These are phyloP conservation scores for Oreortyx pictus DNA, from an alignment of 2,797 vertebrate species.

Conservation along the genomic window DNA sequence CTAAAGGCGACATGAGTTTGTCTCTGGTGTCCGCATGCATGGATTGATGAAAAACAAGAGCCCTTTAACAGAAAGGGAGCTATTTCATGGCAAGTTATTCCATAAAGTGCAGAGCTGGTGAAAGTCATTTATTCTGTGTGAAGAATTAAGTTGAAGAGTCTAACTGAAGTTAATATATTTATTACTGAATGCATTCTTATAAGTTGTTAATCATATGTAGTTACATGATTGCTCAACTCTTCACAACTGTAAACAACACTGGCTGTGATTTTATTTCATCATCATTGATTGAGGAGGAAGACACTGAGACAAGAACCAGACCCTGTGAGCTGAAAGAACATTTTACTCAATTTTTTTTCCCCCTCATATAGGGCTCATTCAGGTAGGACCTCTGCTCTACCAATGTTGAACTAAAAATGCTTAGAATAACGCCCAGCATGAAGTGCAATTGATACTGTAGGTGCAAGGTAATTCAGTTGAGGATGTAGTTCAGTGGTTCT, in stretches of 20 bases:
- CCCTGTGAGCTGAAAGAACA: not conserved
- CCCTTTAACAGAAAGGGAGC: not conserved
- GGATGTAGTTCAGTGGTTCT: not conserved
- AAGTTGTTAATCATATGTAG: not conserved
- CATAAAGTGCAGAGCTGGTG: not conserved
- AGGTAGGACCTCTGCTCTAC: not conserved
- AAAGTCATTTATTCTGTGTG: not conserved
- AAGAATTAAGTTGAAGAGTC: not conserved
- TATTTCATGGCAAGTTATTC: not conserved
- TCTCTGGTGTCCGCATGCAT: not conserved
- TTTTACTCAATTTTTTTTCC: not conserved
- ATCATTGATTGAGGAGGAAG: not conserved
- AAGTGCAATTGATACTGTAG: not conserved
- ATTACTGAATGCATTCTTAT: not conserved
- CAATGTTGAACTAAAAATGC: not conserved
- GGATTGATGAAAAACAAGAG: not conserved
- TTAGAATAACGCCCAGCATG: rapidly evolving
- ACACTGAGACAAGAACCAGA: not conserved
- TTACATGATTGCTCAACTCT: not conserved
- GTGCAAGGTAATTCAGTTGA: not conserved
- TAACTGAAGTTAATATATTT: not conserved
- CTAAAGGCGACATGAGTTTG: not conserved
- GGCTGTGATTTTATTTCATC: not conserved
- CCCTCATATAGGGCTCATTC: not conserved
- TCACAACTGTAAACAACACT: not conserved